Evolutionary conservation across 2,113 vertebrate genomes (phyloP).

Genomic region (Chlamydotis undulata): DNA sequence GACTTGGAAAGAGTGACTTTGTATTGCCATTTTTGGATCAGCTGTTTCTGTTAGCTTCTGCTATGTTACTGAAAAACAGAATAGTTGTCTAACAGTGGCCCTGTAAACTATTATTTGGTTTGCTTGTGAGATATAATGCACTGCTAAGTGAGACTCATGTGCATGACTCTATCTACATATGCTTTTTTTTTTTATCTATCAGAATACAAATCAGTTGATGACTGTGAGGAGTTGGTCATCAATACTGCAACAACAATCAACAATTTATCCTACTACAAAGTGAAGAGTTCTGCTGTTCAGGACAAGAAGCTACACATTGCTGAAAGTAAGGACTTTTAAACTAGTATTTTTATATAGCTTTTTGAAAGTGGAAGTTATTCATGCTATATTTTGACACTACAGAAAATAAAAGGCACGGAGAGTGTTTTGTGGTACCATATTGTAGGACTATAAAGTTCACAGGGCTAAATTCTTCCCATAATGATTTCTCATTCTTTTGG

Average conservation of each 20-base stretch:
- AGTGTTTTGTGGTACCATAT: not conserved
- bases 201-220: slow-evolving; percentile 84
- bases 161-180: not conserved
- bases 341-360: not conserved
- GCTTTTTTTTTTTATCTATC: not conserved
- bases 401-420: not conserved
- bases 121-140: not conserved
- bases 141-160: not conserved
- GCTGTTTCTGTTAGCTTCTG: not conserved
- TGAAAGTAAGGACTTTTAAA: slow-evolving; percentile 79
- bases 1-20: not conserved
- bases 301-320: slow-evolving; percentile 78
- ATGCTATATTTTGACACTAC: not conserved
- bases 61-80: not conserved
- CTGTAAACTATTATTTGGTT: not conserved
- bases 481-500: not conserved
- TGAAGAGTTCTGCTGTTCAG: slow-evolving; percentile 77
- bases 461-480: not conserved
- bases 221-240: slow-evolving; percentile 89
- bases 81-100: not conserved
- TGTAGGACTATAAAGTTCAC: not conserved
- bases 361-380: not conserved
- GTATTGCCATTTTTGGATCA: not conserved
- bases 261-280: slow-evolving; percentile 92
- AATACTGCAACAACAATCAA: slow-evolving; percentile 86